These are phyloP conservation scores for Spilarctia lutea DNA, from an alignment of 2,888 invertebrate genomes.

Conservation along the genomic window DNA sequence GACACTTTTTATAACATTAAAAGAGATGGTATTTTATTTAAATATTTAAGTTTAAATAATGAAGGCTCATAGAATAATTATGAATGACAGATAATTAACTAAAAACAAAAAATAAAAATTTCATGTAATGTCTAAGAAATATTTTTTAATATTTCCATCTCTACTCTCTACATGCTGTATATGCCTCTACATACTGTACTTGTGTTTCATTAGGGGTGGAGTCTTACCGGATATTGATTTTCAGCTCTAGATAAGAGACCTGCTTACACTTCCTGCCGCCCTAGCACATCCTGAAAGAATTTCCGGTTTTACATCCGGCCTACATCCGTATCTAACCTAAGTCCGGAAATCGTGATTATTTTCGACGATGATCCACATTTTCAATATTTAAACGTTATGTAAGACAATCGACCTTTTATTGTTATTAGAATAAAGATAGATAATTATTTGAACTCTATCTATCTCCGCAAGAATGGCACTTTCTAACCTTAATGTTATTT, in stretches of 20 bases:
- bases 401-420: neutral
- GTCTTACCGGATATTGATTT: slow-evolving; percentile 64
- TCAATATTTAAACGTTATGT: neutral
- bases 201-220: slow-evolving; percentile 2
- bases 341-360: slow-evolving; percentile 18
- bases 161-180: neutral
- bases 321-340: slow-evolving; percentile 30
- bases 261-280: slow-evolving; percentile 59
- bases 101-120: neutral
- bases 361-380: neutral
- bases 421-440: neutral
- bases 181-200: neutral
- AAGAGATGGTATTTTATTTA: neutral
- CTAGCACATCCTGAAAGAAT: slow-evolving; percentile 62
- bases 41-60: neutral
- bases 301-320: slow-evolving; percentile 63
- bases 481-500: neutral
- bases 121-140: neutral
- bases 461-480: neutral
- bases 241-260: slow-evolving; percentile 29
- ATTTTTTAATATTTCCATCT: neutral
- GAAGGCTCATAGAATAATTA: neutral
- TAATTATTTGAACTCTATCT: neutral
- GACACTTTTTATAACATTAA: neutral
- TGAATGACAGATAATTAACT: neutral